Evolutionary conservation across 2,888 invertebrate species (phyloP), one percentile per base, ranked within the genome.

Genomic region (Brenthis hecate): DNA sequence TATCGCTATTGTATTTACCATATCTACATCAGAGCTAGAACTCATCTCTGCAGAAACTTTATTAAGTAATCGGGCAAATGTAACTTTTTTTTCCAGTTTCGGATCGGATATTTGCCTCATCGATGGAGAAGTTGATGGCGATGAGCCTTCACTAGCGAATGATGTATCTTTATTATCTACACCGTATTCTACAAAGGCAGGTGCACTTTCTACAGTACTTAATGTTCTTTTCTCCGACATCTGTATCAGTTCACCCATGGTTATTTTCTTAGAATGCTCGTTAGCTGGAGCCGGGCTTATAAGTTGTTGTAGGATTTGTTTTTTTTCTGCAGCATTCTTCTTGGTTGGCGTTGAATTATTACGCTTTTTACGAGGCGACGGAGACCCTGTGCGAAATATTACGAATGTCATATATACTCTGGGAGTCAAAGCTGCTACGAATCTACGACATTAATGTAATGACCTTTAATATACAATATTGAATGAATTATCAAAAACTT

Each of bases 41-140:
- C 95, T 96, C 95, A 96, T 96, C 90, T 96, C 96, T 11, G 96
- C 95, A 13, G 96, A 96, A 6, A 96, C 96, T 86, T 95, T 96
- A 80, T 95, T 96, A 28, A 96, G 84, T 62, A 96, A 85, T 73
- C 96, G 93, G 0, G 96, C 96, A 80, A 96, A 96, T 0, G 96
- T 96, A 8, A 96, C 96, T 85, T 96, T 96, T 88, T 96, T 96
- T 81, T 96, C 96, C 65, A 96, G 85, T 79, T 96, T 96, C 13
- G 95, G 94, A 85, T 95, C 95, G 58, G 93, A 94, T 73, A 94
- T 87, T 65, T 94, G 94, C 67, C 93, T 84, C 85, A 91, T 92
- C 0, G 94, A 88, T 11, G 94, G 93, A 1, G 94, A 94, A 0
- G 94, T 92, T 0, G 93, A 92, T 0, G 92, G 91, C 1, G 91